Base-by-base conservation (phyloP, 2,888 invertebrate species). In the Gryllus longicercus region DNA sequence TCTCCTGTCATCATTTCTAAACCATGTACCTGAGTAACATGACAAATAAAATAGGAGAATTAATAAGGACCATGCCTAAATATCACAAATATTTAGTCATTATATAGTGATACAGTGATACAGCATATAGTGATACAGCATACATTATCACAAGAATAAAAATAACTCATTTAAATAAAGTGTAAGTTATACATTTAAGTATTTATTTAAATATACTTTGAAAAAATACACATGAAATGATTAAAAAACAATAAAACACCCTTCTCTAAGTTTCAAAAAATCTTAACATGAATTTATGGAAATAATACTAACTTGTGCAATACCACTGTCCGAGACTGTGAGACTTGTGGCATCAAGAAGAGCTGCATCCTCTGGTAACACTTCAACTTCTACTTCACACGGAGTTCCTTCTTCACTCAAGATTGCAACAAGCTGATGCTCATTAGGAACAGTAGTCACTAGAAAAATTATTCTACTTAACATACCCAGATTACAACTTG, bases 341-440 rank as follows among this genome's bases (percentile, higher is more conserved):
- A 81, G 79, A 49, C 81, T 80, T 50, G 82, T 80, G 78, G 81
- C 80, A 23, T 82, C 82, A 14, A 83, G 81, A 8, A 85, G 76
- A 83, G 83, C 77, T 82, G 83, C 84, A 38, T 86, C 86, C 49
- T 85, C 85, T 4, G 85, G 84, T n/a, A 87, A 84, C 8, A 87
- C 87, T 82, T 85, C 85, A 21, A 85, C 84, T 81, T 85, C 84
- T 18, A 84, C 84, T 78, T 84, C 84, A 23, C 83, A 82, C 49
- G 78, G 80, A 12, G 78, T 82, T 18, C 82, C 83, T 51, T 83
- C 83, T 51, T 83, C 83, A 50, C 82, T 82, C 23, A 85, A 81
- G 50, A 85, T 84, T 21, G 85, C 84, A 76, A 85, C 84, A 78
- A 85, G 81, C 74, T 84, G 84, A 38, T 38, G 38, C 21, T 81